Conservation (phyloP, 2,888 invertebrate species). For the Cylloceria caligata region DNA sequence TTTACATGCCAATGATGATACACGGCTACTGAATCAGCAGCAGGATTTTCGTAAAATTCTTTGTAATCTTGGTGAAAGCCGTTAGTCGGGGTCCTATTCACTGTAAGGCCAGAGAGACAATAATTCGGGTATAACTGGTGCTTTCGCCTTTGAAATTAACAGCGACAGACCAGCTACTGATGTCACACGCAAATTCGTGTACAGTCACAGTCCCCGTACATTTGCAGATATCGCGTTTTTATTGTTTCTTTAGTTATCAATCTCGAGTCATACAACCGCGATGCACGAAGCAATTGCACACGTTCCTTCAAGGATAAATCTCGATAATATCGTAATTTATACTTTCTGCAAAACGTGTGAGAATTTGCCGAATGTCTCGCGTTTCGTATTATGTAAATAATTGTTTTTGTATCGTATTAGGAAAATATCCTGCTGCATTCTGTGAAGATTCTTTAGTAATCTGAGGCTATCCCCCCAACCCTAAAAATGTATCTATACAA, state of each 20-base stretch:
- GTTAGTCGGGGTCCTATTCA: conserved; percentile 77
- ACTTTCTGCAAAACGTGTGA: conserved; percentile 1
- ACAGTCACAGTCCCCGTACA: conserved; percentile 70
- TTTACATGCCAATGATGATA: conserved; percentile 82
- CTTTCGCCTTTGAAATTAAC: conserved; percentile 72
- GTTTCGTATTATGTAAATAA: conserved; percentile 8
- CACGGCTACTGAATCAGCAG: conserved; percentile 81
- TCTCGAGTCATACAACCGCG: neutral
- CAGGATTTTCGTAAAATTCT: conserved; percentile 81
- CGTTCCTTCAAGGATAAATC: conserved; percentile 27
- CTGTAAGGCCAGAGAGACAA: conserved; percentile 85
- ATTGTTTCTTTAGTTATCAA: conserved; percentile 27
- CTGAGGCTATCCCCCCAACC: conserved; percentile 81
- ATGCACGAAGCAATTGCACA: conserved; percentile 25
- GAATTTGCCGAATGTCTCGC: conserved; percentile 31
- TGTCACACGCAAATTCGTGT: conserved; percentile 60
- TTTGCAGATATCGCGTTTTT: conserved; percentile 44
- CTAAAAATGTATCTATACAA: conserved; percentile 15
- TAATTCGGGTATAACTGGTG: conserved; percentile 70
- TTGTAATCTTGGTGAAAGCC: conserved; percentile 84
- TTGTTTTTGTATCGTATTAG: conserved; percentile 28
- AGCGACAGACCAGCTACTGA: conserved; percentile 66
- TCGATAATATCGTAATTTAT: conserved; percentile 38
- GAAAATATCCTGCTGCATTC: conserved; percentile 77
- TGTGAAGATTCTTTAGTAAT: conserved; percentile 84